These are phyloP conservation scores for Nebria ingens DNA, from an alignment of 1,140 invertebrate species.

Conservation along the genomic window DNA sequence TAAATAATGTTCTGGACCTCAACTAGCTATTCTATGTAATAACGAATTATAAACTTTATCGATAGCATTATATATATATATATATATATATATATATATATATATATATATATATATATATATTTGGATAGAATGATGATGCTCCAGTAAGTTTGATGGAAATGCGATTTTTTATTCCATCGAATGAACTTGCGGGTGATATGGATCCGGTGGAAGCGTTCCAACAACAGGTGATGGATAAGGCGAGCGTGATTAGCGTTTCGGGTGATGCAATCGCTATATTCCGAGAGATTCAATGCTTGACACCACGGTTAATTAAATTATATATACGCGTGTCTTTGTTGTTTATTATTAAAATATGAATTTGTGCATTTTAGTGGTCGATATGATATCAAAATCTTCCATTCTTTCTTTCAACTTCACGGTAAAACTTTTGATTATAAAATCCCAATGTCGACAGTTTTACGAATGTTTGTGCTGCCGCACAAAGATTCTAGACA, in stretches of 20 bases:
- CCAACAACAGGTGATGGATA: constrained; percentile 90
- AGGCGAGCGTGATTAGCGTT: constrained; percentile 95
- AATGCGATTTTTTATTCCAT: constrained; percentile 95
- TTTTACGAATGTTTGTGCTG: constrained; percentile 85
- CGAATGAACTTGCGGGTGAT: constrained; percentile 70
- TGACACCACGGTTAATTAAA: constrained; percentile 97
- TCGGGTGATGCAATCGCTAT: constrained; percentile 96
- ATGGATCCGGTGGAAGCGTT: constrained; percentile 91
- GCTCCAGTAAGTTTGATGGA: constrained; percentile 93
- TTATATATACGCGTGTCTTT: constrained; percentile 34
- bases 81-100: background rate
- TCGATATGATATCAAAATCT: constrained; percentile 99
- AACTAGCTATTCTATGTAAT: too few species aligned
- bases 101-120: constrained; percentile 1
- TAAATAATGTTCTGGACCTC: too few species aligned
- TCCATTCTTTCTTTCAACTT: constrained; percentile 93
- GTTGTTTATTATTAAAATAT: constrained; percentile 11
- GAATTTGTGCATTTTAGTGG: constrained; percentile 56
- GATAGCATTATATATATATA: background rate
- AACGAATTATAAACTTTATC: too few species aligned
- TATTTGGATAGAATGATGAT: constrained; percentile 77
- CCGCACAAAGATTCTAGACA: constrained; percentile 97
- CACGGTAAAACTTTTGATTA: constrained; percentile 99
- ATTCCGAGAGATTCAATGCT: constrained; percentile 93
- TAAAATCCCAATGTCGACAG: constrained; percentile 96